phyloP scores from a whole-genome alignment of 2,888 invertebrate species.

The Chrysolina oricalcia region DNA sequence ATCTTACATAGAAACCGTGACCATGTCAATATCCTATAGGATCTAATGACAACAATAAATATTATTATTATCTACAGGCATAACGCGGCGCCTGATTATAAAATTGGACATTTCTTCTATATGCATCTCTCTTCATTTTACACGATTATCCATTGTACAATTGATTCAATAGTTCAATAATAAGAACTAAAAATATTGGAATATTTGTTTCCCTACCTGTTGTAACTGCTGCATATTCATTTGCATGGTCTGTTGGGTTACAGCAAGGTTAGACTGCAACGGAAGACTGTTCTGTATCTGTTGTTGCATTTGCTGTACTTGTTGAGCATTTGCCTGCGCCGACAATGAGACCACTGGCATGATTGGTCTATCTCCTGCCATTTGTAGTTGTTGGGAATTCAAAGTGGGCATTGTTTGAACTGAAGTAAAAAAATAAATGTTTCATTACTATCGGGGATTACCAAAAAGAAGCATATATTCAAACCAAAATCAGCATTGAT shows the following conservation, averaged over 20 bases:
- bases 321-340: slow-evolving; percentile 72
- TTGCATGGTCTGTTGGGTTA: slow-evolving; percentile 70
- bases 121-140: too few species aligned
- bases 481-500: too few species aligned
- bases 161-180: too few species aligned
- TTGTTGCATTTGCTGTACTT: slow-evolving; percentile 75
- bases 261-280: slow-evolving; percentile 71
- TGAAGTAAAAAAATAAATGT: slow-evolving; percentile 54
- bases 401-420: slow-evolving; percentile 76
- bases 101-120: too few species aligned
- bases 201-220: slow-evolving; percentile 70
- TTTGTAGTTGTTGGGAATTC: slow-evolving; percentile 71
- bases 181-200: neutral
- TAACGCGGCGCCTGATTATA: too few species aligned
- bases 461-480: too few species aligned
- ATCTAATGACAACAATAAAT: too few species aligned
- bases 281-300: slow-evolving; percentile 77
- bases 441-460: too few species aligned
- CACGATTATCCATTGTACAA: too few species aligned
- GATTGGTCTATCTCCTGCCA: slow-evolving; percentile 74
- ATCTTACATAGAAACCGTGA: too few species aligned
- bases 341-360: slow-evolving; percentile 81
- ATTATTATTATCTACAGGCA: too few species aligned
- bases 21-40: too few species aligned
- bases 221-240: slow-evolving; percentile 77